Evolutionary conservation across 2,888 invertebrate genomes (phyloP), one percentile per base, ranked within the genome.

Genomic region (Leptinotarsa tumamoca): DNA sequence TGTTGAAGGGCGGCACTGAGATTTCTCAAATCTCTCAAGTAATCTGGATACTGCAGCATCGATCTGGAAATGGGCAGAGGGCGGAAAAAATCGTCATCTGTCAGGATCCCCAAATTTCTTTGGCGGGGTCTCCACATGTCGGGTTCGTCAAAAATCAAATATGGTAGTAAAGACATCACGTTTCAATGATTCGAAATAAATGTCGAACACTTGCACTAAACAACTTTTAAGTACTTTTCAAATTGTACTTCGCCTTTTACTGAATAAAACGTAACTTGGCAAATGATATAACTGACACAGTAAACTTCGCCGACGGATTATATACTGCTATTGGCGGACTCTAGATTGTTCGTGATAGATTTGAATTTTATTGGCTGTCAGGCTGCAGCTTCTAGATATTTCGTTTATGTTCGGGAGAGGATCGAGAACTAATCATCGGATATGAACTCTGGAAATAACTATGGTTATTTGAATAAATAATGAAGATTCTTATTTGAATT

Each of bases 121-220:
- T 51, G 56, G 15, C 58, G 13, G 21, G 50, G 56, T n/a, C 52
- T 69, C 73, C 68, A 68, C 58, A 61, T 54, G 61, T 68, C 56
- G 18, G 69, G n/a, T 43, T 74, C 74, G 66, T 74, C 77, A 5
- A 76, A 27, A 33, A 33, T 33, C 17, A 76, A 15, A 21, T 49
- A 67, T 49, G 76, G 75, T 13, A 76, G 23, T 56, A 76, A 27
- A 23, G 75, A 72, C 76, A 76, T 76, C 54, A 10, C 56, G 21
- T 33, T 7, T 61, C 17, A 18, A 66, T 49, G 43, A 14, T 33
- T n/a, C 2, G 21, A 27, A 4, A 43, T 23, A 66, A 13, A 4
- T n/a, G 27, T 23, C 43, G 4, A 13, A 66, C 13, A 66, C 14
- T 33, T 43, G 10, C 43, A 43, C 43, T 43, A 17, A 21, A 33